These are phyloP conservation scores for Holacanthella duospinosa DNA, from an alignment of 2,888 invertebrate genomes.

Conservation along the genomic window DNA sequence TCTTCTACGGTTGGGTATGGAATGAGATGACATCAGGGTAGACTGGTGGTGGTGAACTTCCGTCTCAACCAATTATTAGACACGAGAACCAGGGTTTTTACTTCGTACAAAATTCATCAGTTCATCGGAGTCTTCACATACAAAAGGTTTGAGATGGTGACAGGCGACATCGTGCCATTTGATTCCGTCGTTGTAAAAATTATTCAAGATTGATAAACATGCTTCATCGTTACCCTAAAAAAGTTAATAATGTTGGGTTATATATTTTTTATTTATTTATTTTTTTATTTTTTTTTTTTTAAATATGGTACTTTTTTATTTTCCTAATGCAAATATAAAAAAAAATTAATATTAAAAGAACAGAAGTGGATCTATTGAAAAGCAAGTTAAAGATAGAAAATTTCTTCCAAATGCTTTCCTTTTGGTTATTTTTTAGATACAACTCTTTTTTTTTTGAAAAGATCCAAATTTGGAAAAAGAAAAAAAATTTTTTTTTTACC, in stretches of 20 bases:
- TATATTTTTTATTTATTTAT: not conserved
- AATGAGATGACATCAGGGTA: not conserved
- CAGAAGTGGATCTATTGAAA: no score
- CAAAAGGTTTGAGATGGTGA: conserved; percentile 82
- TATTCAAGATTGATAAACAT: conserved; percentile 75
- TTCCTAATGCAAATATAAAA: no score
- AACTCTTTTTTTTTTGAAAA: not conserved
- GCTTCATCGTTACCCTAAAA: conserved; percentile 63
- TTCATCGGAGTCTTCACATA: conserved; percentile 83
- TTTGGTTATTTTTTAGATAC: no score
- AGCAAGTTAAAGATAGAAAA: no score
- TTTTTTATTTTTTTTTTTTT: not conserved
- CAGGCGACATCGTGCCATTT: conserved; percentile 90
- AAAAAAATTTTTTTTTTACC: conserved; percentile 19
- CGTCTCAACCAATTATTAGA: conserved; percentile 12
- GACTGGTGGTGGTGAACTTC: not conserved
- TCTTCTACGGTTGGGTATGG: not conserved
- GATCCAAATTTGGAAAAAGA: no score
- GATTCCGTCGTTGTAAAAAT: conserved; percentile 85
- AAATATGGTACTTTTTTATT: not conserved
- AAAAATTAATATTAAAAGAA: no score
- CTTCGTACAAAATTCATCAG: conserved; percentile 72
- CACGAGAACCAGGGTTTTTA: conserved; percentile 58
- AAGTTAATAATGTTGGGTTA: not conserved
- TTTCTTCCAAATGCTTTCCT: no score